These are phyloP conservation scores for Rhinatrema bivittatum DNA, from an alignment of 2,797 vertebrate species.

Conservation along the genomic window DNA sequence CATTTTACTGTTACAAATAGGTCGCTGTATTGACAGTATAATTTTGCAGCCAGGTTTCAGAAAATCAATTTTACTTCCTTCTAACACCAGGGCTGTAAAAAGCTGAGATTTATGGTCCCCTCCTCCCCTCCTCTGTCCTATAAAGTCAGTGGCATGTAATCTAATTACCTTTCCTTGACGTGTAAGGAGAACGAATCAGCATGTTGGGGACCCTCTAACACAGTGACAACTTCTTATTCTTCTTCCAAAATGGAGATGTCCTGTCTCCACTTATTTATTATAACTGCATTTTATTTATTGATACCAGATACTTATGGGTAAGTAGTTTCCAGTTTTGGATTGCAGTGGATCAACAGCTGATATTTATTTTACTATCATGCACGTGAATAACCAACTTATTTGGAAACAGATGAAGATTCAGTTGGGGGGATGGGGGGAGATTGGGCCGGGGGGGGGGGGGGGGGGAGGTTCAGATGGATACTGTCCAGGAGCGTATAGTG, in stretches of 20 bases:
- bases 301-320: conserved; percentile 25
- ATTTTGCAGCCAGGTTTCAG: neutral
- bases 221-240: conserved; percentile 4
- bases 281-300: conserved; percentile 19
- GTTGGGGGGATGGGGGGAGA: too few relatives aligned
- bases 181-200: conserved; percentile 8
- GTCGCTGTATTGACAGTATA: too few relatives aligned
- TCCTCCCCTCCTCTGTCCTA: conserved; percentile 13
- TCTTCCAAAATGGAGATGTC: conserved; percentile 19
- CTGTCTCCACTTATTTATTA: conserved; percentile 1
- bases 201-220: conserved; percentile 7
- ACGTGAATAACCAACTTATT: too few relatives aligned
- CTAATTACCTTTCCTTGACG: conserved; percentile 3
- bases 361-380: too few relatives aligned
- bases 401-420: too few relatives aligned
- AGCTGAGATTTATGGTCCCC: conserved; percentile 9
- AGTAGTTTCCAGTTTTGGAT: too few relatives aligned
- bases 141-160: accelerated
- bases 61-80: neutral
- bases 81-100: neutral
- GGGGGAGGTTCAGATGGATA: too few relatives aligned
- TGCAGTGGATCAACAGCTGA: too few relatives aligned
- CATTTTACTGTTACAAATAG: too few relatives aligned
- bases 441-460: too few relatives aligned
- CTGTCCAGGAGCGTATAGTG: too few relatives aligned